Base-by-base conservation (phyloP, 2,888 invertebrate genomes). In the Sclerodermus sp. region DNA sequence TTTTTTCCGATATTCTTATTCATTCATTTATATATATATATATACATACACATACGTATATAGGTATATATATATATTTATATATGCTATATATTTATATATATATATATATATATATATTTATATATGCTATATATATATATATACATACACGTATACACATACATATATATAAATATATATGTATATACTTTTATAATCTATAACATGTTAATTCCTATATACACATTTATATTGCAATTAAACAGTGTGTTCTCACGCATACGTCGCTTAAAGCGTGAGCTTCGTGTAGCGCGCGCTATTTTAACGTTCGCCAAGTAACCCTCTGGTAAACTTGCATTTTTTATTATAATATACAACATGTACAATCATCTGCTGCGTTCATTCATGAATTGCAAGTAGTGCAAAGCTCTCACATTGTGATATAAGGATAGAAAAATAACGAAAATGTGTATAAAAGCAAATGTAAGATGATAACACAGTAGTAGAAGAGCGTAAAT, bases 161-260 rank as follows among this genome's bases (percentile, higher is more conserved):
- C 8, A 23, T 23, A 23, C 8, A 23, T 23, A 23, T 23, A 23
- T 5, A 23, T 23, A 23, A 5, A 23, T 8, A 23, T 23, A 23
- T 44, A 45, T 51, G 47, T 47, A 40, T 42, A 39, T 45, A 45
- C 45, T 44, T 47, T 43, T 42, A 50, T 55, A 49, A 59, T 64
- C 60, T 70, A 62, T 69, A 69, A 70, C 64, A 68, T 68, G 55
- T 65, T 68, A 64, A 52, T 64, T 54, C 58, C 70, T 77, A 77
- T 77, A 74, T 77, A 77, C 74, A 76, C 76, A 77, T 74, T 77
- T 76, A 76, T 76, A 76, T 74, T 76, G 74, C 75, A 72, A 69
- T 74, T 73, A 76, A 74, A 64, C 54, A 60, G 53, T 62, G 47
- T 58, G 52, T 60, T 66, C 60, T 55, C 55, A 55, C 56, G 54